These are phyloP conservation scores for Siniperca scherzeri DNA, from an alignment of 2,797 vertebrate species.

Conservation along the genomic window DNA sequence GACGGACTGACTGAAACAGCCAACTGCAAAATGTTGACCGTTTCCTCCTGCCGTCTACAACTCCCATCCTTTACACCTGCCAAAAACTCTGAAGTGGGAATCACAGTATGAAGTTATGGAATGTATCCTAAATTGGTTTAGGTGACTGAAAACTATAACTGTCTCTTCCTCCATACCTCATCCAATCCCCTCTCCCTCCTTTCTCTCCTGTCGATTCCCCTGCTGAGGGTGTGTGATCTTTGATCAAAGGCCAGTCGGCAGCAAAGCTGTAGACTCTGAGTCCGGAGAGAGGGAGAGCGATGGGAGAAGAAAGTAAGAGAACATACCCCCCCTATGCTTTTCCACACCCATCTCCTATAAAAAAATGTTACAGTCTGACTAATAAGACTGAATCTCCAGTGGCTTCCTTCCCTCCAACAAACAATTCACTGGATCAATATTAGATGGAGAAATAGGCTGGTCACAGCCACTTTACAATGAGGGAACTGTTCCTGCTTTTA, in stretches of 20 bases:
- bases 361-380: slow-evolving; percentile 62
- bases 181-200: slow-evolving; percentile 47
- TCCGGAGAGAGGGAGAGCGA: slow-evolving; percentile 57
- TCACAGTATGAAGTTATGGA: slow-evolving; percentile 84
- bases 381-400: slow-evolving; percentile 69
- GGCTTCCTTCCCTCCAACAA: slow-evolving; percentile 65
- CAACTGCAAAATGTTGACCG: slow-evolving; percentile 48
- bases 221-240: slow-evolving; percentile 73
- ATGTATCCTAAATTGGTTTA: slow-evolving; percentile 80
- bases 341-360: slow-evolving; percentile 55
- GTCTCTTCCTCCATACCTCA: slow-evolving; percentile 54
- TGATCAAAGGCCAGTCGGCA: slow-evolving; percentile 76
- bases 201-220: slow-evolving; percentile 54
- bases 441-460: slow-evolving; percentile 66
- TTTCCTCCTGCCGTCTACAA: slow-evolving; percentile 44
- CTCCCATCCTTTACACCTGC: slow-evolving; percentile 51
- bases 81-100: slow-evolving; percentile 72
- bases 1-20: slow-evolving; percentile 56
- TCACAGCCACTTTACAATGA: slow-evolving; percentile 67
- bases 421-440: slow-evolving; percentile 74
- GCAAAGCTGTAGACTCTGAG: slow-evolving; percentile 66
- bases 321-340: slow-evolving; percentile 46
- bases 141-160: slow-evolving; percentile 66
- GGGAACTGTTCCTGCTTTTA: slow-evolving; percentile 56
- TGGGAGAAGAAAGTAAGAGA: slow-evolving; percentile 56